Base-by-base conservation (phyloP, 2,113 vertebrate species). In the Raja brachyura region DNA sequence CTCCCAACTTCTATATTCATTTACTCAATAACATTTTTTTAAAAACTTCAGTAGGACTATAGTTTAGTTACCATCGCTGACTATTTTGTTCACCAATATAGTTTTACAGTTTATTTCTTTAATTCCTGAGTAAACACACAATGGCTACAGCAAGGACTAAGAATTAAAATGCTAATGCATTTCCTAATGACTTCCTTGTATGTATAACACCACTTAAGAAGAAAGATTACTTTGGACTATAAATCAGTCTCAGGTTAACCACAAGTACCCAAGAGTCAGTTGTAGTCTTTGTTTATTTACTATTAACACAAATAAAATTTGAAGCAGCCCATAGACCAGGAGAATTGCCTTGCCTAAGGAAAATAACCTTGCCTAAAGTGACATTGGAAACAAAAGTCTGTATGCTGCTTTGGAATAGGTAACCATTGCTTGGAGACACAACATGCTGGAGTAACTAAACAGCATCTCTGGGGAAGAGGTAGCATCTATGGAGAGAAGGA, bases 81-180 rank as follows among this genome's bases (percentile, higher is more conserved):
- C 54, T 86, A 28, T 61, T 61, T 61, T 61, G 25, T 86, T 56
- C 56, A 61, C 56, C 81, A 86, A 86, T 31, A 25, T n/a, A 11
- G 22, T 54, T 61, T 61, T 85, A 28, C 81, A 28, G 9, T 59
- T 56, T 22, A 85, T 59, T 85, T 59, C 81, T 59, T 22, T 22
- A 85, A 25, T 56, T 86, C 81, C 81, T 28, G 81, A 61, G 25
- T 59, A 86, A 86, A 86, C 25, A 86, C 54, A n/a, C 81, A 61
- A 86, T 86, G n/a, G 8, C 81, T 1, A 86, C 56, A 5, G 56
- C 56, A 86, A 86, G 54, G 25, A n/a, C 56, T 86, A 25, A 59
- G 81, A 86, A 86, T 59, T 86, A 56, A 61, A 86, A 86, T 86
- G 54, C 16, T 86, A 59, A 86, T 86, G 54, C 81, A n/a, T n/a